Conservation (phyloP, 1,140 invertebrate species). For the Drosophila fuyamai region DNA sequence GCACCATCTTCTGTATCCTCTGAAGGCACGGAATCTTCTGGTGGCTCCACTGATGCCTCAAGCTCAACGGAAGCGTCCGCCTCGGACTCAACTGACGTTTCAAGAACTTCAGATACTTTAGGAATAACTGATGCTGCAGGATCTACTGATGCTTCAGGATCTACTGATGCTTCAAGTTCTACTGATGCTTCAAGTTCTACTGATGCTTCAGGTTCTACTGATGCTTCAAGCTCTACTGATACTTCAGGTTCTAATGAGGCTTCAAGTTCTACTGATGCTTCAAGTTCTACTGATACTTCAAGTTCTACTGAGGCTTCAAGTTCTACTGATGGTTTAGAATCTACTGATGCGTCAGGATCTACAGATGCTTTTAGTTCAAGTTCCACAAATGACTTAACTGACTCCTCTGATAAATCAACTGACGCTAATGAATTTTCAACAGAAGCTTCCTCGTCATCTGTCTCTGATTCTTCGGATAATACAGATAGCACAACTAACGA, state of each 20-base stretch:
- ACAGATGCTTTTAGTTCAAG: constrained; percentile 22
- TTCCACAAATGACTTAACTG: constrained; percentile 40
- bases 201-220: no score
- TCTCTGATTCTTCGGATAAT: constrained; percentile 19
- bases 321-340: constrained; percentile 4
- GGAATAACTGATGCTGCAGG: constrained; percentile 14
- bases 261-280: no score
- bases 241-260: no score
- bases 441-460: constrained; percentile 14
- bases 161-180: no score
- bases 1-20: constrained; percentile 23
- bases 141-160: constrained; percentile 15
- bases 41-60: constrained; percentile 17
- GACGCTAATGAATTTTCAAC: constrained; percentile 24
- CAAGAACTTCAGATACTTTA: background rate
- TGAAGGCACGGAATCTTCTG: constrained; percentile 46
- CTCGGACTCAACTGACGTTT: constrained; percentile 37
- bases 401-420: constrained; percentile 51
- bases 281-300: no score
- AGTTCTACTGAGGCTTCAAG: background rate
- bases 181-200: no score
- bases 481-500: constrained; percentile 32
- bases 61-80: constrained; percentile 25
- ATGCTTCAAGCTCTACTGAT: no score
- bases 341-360: constrained; percentile 33